These are phyloP conservation scores for Cephalopholis sonnerati DNA, from an alignment of 2,113 vertebrate genomes.

Conservation along the genomic window DNA sequence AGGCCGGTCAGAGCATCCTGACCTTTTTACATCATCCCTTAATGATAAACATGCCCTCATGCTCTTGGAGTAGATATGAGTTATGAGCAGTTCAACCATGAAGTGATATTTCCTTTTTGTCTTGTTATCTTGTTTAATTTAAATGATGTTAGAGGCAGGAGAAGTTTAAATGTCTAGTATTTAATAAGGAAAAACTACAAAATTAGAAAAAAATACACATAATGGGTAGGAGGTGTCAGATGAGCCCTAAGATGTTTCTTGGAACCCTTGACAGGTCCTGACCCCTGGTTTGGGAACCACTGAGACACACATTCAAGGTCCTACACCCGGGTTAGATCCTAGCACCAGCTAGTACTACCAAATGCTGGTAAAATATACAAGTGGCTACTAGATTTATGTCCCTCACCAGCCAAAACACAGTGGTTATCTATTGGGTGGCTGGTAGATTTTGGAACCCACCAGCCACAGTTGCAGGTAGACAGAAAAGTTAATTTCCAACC, in stretches of 20 bases:
- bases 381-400: too few species aligned
- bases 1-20: too few species aligned
- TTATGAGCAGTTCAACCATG: background rate
- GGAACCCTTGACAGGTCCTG: background rate
- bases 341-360: too few species aligned
- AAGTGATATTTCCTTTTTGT: background rate
- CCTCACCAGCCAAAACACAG: too few species aligned
- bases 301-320: background rate
- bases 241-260: background rate
- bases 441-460: too few species aligned
- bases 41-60: background rate
- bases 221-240: background rate
- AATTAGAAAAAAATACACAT: background rate
- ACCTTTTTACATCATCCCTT: background rate
- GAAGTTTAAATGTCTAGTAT: background rate
- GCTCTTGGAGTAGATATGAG: background rate
- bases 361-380: too few species aligned
- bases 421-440: too few species aligned
- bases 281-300: background rate
- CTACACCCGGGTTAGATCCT: background rate
- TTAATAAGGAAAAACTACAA: background rate
- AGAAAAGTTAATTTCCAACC: too few species aligned
- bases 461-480: too few species aligned
- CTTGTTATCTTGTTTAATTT: background rate
- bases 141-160: background rate